phyloP scores from a whole-genome alignment of 2,113 vertebrate genomes.

The Propithecus coquereli region DNA sequence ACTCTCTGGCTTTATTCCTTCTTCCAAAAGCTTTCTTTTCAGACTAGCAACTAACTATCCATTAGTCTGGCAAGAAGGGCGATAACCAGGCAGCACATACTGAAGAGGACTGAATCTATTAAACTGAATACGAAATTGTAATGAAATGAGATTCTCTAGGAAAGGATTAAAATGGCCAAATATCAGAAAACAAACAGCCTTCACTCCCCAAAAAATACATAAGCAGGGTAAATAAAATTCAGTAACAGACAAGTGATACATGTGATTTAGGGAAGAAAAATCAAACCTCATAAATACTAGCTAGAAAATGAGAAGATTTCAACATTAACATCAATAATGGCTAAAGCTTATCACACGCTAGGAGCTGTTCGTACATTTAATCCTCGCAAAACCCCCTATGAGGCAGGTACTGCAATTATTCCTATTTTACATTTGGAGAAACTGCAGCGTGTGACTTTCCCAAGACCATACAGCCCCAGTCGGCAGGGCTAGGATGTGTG shows the following conservation, averaged over 20 bases:
- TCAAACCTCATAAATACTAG: background rate
- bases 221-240: background rate
- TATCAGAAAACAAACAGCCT: background rate
- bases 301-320: background rate
- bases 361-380: background rate
- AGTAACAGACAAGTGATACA: background rate
- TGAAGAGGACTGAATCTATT: background rate
- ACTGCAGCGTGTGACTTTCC: background rate
- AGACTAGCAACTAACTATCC: background rate
- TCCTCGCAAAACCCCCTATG: background rate
- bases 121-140: background rate
- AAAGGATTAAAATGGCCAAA: background rate
- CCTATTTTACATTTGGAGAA: background rate
- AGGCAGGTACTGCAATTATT: background rate
- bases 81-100: background rate
- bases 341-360: accelerated
- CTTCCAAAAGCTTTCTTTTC: background rate
- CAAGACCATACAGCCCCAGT: background rate
- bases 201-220: background rate
- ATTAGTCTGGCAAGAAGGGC: background rate
- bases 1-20: background rate
- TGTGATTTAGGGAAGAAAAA: background rate
- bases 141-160: background rate
- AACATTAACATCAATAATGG: background rate
- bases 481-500: background rate